phyloP scores from a whole-genome alignment of 2,888 invertebrate genomes.

The Alloscopus bannaensis region DNA sequence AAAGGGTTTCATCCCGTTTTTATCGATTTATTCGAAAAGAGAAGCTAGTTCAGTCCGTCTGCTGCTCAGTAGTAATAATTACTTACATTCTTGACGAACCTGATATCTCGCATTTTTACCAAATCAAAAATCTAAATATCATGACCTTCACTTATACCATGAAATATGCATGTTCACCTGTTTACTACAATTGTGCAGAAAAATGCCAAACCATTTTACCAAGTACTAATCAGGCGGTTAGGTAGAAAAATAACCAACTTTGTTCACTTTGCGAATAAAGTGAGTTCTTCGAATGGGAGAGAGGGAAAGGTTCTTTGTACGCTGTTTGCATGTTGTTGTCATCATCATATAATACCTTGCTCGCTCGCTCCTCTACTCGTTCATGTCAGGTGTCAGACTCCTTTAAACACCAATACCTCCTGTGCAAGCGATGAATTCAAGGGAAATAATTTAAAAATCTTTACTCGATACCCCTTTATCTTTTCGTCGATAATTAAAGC shows the following conservation, averaged over 20 bases:
- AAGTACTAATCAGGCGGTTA: conserved; percentile 21
- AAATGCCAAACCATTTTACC: conserved; percentile 1
- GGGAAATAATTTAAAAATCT: conserved; percentile 47
- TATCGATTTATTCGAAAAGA: too few species aligned
- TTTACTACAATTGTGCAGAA: background rate
- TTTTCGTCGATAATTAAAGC: conserved; percentile 52
- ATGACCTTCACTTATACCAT: conserved; percentile 42
- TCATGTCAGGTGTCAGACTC: conserved; percentile 63
- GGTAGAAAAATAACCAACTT: conserved; percentile 26
- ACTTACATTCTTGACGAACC: conserved; percentile 18
- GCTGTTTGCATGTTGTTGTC: too few species aligned
- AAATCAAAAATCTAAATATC: conserved; percentile 29
- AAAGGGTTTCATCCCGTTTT: too few species aligned
- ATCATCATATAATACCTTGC: too few species aligned
- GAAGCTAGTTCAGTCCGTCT: conserved; percentile 20
- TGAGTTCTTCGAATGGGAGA: too few species aligned
- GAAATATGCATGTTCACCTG: conserved; percentile 9
- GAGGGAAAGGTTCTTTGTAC: too few species aligned
- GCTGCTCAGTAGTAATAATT: conserved; percentile 24
- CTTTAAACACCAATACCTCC: conserved; percentile 11
- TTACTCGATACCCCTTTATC: conserved; percentile 25
- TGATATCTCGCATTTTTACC: conserved; percentile 35
- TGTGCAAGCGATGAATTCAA: conserved; percentile 53
- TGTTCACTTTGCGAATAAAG: background rate
- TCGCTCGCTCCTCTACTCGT: too few species aligned